These are phyloP conservation scores for Beris chalybata DNA, from an alignment of 2,888 invertebrate species.

Conservation along the genomic window DNA sequence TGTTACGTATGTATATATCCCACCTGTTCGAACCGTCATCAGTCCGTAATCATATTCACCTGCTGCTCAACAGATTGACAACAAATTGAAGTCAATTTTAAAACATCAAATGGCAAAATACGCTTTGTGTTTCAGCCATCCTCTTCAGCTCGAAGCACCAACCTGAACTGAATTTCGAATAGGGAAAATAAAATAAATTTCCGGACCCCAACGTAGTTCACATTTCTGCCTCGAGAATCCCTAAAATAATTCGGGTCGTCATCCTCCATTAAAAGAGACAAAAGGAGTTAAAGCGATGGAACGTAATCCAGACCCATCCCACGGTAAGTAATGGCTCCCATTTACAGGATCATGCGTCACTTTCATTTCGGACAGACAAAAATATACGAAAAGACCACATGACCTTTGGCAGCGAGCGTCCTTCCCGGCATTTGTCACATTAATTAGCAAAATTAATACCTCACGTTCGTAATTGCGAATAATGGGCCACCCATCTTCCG, in stretches of 20 bases:
- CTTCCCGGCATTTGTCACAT: constrained; percentile 25
- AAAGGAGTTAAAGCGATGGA: constrained; percentile 8
- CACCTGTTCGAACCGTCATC: no score
- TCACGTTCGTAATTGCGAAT: constrained; percentile 32
- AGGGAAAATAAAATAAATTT: constrained; percentile 6
- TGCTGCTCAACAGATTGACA: constrained; percentile 2
- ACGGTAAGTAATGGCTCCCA: constrained; percentile 21
- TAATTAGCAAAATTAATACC: constrained; percentile 34
- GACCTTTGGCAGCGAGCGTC: not conserved
- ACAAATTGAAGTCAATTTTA: constrained; percentile 7
- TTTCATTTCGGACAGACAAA: constrained; percentile 4
- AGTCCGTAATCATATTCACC: no score
- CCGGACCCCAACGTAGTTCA: not conserved
- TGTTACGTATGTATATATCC: no score
- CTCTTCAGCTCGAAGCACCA: not conserved
- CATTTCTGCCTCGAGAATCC: not conserved
- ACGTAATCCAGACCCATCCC: constrained; percentile 8
- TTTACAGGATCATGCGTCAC: constrained; percentile 22
- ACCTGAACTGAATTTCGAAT: not conserved
- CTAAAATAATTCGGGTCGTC: constrained; percentile 18
- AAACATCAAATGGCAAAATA: constrained; percentile 1
- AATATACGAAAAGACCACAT: not conserved
- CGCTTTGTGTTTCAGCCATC: not conserved
- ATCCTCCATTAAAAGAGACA: constrained; percentile 17
- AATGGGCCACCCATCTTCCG: constrained; percentile 24